Conservation (phyloP, 2,888 invertebrate genomes). For the Aspidiotus destructor region DNA sequence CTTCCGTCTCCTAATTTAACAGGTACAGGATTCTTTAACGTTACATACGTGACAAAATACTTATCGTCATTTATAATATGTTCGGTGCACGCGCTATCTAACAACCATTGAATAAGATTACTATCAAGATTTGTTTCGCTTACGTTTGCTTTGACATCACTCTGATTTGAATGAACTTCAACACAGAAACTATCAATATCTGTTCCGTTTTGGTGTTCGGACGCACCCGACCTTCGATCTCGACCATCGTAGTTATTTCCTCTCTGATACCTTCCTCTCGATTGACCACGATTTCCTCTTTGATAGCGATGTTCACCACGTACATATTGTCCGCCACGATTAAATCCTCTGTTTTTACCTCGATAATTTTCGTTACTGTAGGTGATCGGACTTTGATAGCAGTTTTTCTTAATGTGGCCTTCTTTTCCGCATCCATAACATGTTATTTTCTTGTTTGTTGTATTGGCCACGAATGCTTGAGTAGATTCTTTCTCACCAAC, state of each 20-base stretch:
- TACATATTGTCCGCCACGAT: too few species aligned
- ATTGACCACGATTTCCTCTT: background rate
- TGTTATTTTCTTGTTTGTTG: too few species aligned
- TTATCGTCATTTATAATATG: conserved; percentile 34
- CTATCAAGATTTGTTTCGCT: background rate
- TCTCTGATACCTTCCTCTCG: background rate
- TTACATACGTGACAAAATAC: conserved; percentile 26
- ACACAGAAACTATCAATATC: background rate
- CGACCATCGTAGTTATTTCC: background rate
- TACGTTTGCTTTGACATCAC: background rate
- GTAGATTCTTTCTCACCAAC: too few species aligned
- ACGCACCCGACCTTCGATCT: background rate
- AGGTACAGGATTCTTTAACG: conserved; percentile 34
- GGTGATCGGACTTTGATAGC: too few species aligned
- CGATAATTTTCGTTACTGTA: too few species aligned
- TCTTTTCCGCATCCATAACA: conserved; percentile 7
- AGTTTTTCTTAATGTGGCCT: too few species aligned
- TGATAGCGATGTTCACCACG: background rate
- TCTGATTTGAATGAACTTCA: background rate
- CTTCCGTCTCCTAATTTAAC: conserved; percentile 34
- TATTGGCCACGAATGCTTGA: too few species aligned
- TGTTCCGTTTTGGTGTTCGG: background rate
- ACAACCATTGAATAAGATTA: conserved; percentile 28
- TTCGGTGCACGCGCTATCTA: conserved; percentile 35
- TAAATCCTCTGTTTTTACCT: too few species aligned